Evolutionary conservation across 2,113 vertebrate genomes (phyloP), one percentile per base, ranked within the genome.

Genomic region (Neofelis nebulosa): DNA sequence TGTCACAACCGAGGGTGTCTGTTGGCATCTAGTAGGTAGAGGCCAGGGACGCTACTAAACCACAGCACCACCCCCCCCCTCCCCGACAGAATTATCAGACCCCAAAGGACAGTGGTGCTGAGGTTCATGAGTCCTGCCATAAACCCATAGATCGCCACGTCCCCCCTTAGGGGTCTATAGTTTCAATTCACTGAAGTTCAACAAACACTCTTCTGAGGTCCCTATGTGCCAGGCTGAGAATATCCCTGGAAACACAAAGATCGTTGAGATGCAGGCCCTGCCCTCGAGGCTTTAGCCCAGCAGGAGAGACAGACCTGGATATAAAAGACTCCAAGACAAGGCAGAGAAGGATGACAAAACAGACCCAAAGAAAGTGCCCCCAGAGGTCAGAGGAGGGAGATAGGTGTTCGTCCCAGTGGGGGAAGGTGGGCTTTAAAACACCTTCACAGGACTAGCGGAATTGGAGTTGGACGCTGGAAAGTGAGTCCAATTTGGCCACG

Each of bases 321-420:
- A 2, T 52, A 31, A 23, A 25, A 38, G 41, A 85, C 78, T 74
- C 48, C 61, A 61, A 83, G 85, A 55, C 41, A 52, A 79, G 48
- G 33, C 68, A 92, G 45, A 71, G 71, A 2, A n/a, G 31, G 31
- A 29, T 36, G 23, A 80, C 33, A 38, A 55, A 76, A 50, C 2
- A 23, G 23, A 33, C 23, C 3, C n/a, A n/a, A 25, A 41, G 23
- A 36, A 92, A 76, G 73, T 83, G 71, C 57, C 41, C 2, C 45
- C 15, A 11, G 16, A 57, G 91, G 31, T 91, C 81, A 93, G 66
- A 95, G 76, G 31, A 95, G 27, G 55, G 15, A 69, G 36, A 45
- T 10, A 25, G 33, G 31, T 1, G 27, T 9, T 61, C 0, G 0
- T 63, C 68, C 45, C 73, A 29, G 1, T 0, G 8, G 7, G 31